Percentiles rank a stretch among this genome's conserved stretches.
These are phyloP conservation scores for Sesamia nonagrioides DNA, from an alignment of 1,140 invertebrate species.

Conservation along the genomic window DNA sequence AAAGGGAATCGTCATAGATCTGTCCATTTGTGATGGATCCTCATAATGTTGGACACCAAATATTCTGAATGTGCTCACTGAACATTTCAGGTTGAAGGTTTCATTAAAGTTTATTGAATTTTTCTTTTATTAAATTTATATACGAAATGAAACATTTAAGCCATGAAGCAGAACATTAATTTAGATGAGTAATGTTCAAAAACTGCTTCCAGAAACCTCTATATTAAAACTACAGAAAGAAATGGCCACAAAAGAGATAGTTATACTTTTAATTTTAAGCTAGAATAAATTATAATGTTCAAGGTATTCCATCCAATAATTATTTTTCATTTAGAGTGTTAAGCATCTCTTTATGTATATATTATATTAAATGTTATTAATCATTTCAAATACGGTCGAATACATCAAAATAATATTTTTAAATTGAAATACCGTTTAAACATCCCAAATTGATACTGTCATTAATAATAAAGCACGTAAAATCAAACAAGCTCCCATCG, in stretches of 20 bases:
- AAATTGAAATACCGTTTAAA: too few species aligned
- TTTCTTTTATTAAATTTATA: not conserved
- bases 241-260: not conserved
- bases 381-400: too few species aligned
- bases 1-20: not conserved
- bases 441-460: too few species aligned
- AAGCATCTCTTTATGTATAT: not conserved
- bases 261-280: not conserved
- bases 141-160: not conserved
- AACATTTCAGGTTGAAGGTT: not conserved
- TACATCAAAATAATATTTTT: too few species aligned
- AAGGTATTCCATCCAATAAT: too few species aligned
- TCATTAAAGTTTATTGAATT: not conserved
- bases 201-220: not conserved
- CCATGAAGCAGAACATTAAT: not conserved
- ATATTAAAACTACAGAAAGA: slow-evolving; percentile 1
- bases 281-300: not conserved
- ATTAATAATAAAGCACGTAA: too few species aligned
- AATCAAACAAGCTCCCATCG: too few species aligned
- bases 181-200: not conserved
- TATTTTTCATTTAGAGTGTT: not conserved
- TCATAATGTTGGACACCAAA: not conserved
- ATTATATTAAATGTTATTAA: too few species aligned
- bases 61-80: too few species aligned
- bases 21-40: not conserved